Evolutionary conservation across 2,888 invertebrate genomes (phyloP).

Genomic region (Siphlonurus alternatus): DNA sequence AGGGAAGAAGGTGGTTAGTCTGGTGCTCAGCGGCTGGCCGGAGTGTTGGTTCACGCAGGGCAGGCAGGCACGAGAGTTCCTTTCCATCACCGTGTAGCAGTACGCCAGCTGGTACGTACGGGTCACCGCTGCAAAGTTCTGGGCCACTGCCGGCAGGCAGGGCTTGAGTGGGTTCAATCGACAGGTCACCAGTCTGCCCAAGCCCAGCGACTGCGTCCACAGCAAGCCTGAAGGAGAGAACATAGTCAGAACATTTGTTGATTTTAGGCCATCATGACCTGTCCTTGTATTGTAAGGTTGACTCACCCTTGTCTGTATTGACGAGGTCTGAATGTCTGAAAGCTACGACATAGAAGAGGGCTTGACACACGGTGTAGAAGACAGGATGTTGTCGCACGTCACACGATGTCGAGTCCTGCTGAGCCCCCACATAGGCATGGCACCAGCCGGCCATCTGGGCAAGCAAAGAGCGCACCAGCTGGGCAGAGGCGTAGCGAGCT

Average conservation of each 20-base stretch:
- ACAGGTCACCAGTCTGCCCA: conserved; percentile 72
- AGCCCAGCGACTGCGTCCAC: conserved; percentile 64
- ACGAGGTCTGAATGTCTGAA: conserved; percentile 77
- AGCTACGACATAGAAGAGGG: conserved; percentile 80
- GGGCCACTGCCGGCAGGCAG: conserved; percentile 58
- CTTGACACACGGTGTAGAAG: conserved; percentile 85
- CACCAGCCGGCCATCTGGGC: not conserved
- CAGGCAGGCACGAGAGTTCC: conserved; percentile 48
- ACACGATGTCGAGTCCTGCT: not conserved
- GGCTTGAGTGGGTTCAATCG: conserved; percentile 74
- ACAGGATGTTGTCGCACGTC: conserved; percentile 61
- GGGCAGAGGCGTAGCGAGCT: conserved; percentile 37
- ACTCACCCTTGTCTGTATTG: conserved; percentile 55
- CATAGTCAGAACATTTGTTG: conserved; percentile 5
- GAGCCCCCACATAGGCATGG: not conserved
- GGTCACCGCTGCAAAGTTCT: conserved; percentile 66
- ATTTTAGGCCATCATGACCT: no score
- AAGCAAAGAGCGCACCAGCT: not conserved
- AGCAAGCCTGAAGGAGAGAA: conserved; percentile 45
- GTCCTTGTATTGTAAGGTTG: no score
- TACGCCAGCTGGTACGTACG: conserved; percentile 78
- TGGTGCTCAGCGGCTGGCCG: conserved; percentile 23
- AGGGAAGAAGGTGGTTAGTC: conserved; percentile 63
- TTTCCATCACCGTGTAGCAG: conserved; percentile 78
- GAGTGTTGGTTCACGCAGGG: conserved; percentile 36